A percentile compares a stretch with the other conserved stretches of the same genome.
phyloP scores from a whole-genome alignment of 2,888 invertebrate species.

The Pandemis heparana region DNA sequence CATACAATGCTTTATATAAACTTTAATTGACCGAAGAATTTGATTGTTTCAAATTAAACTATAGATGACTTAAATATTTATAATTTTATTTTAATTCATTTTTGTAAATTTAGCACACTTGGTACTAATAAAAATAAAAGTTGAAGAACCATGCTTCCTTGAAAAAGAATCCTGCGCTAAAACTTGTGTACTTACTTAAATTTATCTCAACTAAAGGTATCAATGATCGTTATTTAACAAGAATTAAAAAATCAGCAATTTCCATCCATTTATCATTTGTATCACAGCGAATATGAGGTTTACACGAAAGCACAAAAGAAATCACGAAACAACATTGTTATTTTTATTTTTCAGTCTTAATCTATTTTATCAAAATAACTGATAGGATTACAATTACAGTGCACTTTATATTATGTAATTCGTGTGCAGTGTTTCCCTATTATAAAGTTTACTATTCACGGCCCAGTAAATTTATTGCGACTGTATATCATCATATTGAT shows the following conservation, averaged over 20 bases:
- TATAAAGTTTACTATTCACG: constrained; percentile 55
- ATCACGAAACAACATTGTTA: constrained; percentile 51
- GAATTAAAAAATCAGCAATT: constrained; percentile 25
- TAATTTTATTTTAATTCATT: background rate
- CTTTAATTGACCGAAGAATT: constrained; percentile 81
- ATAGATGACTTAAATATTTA: background rate
- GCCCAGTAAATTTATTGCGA: constrained; percentile 57
- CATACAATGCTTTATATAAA: constrained; percentile 66
- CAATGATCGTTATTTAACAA: background rate
- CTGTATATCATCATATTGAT: constrained; percentile 19
- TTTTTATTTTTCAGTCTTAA: constrained; percentile 77
- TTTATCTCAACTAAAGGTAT: background rate
- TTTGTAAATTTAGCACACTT: background rate
- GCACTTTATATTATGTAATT: constrained; percentile 75
- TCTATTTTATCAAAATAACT: constrained; percentile 68
- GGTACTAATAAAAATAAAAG: background rate
- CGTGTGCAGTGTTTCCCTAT: constrained; percentile 68
- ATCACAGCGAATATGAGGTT: constrained; percentile 77
- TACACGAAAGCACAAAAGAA: constrained; percentile 63
- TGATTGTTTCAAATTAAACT: constrained; percentile 40
- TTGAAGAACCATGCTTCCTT: background rate
- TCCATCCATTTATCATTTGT: constrained; percentile 55
- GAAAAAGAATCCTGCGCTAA: background rate
- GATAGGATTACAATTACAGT: constrained; percentile 74
- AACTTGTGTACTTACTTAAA: background rate